Evolutionary conservation across 1,140 invertebrate species (phyloP).

Genomic region (Neuroterus valhalla): DNA sequence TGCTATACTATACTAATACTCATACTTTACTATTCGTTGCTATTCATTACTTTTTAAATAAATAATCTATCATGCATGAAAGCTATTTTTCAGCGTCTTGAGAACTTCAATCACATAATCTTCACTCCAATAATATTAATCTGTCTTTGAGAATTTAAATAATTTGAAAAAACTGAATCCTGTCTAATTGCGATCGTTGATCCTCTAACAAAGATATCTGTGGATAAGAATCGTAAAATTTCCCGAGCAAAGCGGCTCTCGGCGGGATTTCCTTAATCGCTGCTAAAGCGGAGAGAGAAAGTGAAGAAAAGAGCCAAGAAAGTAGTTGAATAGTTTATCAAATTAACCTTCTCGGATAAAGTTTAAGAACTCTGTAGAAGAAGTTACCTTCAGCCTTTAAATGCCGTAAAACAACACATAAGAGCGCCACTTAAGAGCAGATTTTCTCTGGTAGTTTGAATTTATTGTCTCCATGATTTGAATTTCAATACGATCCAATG

Average conservation of each 20-base stretch:
- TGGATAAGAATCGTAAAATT: slow-evolving; percentile 22
- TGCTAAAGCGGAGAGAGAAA: background rate
- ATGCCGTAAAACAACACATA: background rate
- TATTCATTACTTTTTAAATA: too few species aligned
- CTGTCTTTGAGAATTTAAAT: slow-evolving; percentile 7
- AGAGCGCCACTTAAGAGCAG: background rate
- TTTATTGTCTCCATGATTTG: background rate
- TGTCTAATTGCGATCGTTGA: slow-evolving; percentile 10
- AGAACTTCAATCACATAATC: too few species aligned
- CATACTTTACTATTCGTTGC: too few species aligned
- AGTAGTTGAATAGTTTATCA: slow-evolving; percentile 30
- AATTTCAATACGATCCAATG: too few species aligned
- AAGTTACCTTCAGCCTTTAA: slow-evolving; percentile 12
- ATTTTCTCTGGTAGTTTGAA: background rate
- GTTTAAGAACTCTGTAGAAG: background rate
- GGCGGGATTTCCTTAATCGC: slow-evolving; percentile 7
- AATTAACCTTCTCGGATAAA: slow-evolving; percentile 21
- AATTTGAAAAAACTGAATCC: slow-evolving; percentile 20
- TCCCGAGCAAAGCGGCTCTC: background rate
- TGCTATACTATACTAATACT: too few species aligned
- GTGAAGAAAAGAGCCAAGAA: background rate
- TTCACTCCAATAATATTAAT: slow-evolving; percentile 7
- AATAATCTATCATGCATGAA: too few species aligned
- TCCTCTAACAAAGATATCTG: slow-evolving; percentile 6
- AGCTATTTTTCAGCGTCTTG: too few species aligned